phyloP scores from a whole-genome alignment of 2,113 vertebrate genomes.

The Cololabis saira region DNA sequence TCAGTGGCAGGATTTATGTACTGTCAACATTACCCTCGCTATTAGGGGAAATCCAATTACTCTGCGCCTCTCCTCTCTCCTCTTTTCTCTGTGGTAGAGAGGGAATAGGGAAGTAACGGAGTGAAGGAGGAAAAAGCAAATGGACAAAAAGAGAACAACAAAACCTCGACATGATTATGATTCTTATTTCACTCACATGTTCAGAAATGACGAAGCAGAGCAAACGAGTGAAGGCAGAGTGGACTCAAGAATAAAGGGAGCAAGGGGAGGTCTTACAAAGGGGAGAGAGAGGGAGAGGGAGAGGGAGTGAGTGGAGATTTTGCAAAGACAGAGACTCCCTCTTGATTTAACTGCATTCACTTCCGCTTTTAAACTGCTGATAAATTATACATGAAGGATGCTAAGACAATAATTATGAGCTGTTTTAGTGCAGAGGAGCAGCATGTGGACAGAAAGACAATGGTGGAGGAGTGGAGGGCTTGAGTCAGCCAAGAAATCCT shows the following conservation, averaged over 20 bases:
- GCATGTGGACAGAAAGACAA: conserved; percentile 62
- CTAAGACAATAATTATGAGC: conserved; percentile 80
- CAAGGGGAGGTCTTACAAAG: conserved; percentile 13
- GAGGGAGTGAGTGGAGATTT: conserved; percentile 47
- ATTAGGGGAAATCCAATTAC: conserved; percentile 84
- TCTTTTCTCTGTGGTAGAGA: conserved; percentile 58
- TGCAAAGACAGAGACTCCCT: conserved; percentile 69
- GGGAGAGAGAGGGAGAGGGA: conserved; percentile 39
- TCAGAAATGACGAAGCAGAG: conserved; percentile 58
- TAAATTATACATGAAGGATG: conserved; percentile 82
- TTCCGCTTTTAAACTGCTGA: conserved; percentile 78
- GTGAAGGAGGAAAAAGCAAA: conserved; percentile 67
- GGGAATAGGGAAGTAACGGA: conserved; percentile 57
- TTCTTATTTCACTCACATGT: conserved; percentile 64
- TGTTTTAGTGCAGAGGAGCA: conserved; percentile 61
- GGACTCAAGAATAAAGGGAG: conserved; percentile 45
- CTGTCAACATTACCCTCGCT: conserved; percentile 85
- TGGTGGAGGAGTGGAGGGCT: conserved; percentile 46
- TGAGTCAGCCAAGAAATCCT: conserved; percentile 55
- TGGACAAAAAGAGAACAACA: conserved; percentile 49
- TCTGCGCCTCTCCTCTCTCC: conserved; percentile 74
- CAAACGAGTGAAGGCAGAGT: conserved; percentile 30
- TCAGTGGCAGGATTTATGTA: conserved; percentile 84
- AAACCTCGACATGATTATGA: conserved; percentile 54
- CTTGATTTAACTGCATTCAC: conserved; percentile 77